Percentiles rank a stretch among this genome's conserved stretches.
Evolutionary conservation across 2,113 vertebrate genomes (phyloP).

Genomic region (Proterorhinus semilunaris): DNA sequence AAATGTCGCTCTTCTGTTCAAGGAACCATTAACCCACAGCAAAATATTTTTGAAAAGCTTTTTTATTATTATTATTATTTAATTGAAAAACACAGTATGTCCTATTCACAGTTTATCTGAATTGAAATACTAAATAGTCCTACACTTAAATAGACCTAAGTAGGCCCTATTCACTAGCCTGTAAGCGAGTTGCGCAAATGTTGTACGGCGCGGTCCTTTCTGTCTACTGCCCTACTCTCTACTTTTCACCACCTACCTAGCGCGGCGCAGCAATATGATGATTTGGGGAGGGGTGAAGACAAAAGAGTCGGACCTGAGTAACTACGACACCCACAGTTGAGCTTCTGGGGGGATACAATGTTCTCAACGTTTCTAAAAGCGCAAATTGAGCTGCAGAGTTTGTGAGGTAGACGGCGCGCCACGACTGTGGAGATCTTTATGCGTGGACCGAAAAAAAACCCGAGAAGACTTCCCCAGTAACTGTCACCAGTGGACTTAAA

Average conservation of each 20-base stretch:
- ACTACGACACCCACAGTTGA: slow-evolving; percentile 64
- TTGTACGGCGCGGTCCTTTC: background rate
- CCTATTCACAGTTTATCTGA: too few relatives aligned
- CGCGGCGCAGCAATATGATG: background rate
- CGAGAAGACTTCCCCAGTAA: slow-evolving; percentile 7
- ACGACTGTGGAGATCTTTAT: background rate
- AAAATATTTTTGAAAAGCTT: background rate
- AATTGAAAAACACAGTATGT: too few relatives aligned
- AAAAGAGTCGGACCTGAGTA: slow-evolving; percentile 62
- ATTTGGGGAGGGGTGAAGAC: background rate
- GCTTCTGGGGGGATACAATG: slow-evolving; percentile 41
- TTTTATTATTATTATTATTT: too few relatives aligned
- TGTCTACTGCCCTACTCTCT: background rate
- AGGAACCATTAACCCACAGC: background rate
- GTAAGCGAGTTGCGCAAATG: background rate
- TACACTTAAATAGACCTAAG: too few relatives aligned
- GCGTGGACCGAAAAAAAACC: background rate
- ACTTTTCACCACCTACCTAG: background rate
- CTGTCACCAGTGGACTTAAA: slow-evolving; percentile 42
- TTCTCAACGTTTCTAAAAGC: slow-evolving; percentile 40
- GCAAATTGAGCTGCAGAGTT: slow-evolving; percentile 13
- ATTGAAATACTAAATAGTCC: too few relatives aligned
- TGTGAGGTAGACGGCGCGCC: slow-evolving; percentile 12
- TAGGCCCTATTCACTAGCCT: too few relatives aligned
- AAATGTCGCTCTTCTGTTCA: too few relatives aligned